Evolutionary conservation across 2,888 invertebrate genomes (phyloP).

Genomic region (Zaprionus obscuricornis): DNA sequence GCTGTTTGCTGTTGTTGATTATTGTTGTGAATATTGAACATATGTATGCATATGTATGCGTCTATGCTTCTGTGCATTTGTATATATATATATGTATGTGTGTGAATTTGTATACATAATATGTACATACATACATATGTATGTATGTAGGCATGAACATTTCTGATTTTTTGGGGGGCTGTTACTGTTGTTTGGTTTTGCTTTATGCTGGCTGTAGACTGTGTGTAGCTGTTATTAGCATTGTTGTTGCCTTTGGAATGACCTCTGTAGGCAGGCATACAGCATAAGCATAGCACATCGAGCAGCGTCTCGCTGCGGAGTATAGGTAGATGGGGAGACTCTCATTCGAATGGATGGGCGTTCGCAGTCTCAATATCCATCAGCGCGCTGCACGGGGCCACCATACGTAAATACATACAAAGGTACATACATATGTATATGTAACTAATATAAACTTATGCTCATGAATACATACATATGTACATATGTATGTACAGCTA

Average conservation of each 20-base stretch:
- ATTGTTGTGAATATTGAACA: conserved; percentile 33
- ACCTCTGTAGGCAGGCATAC: conserved; percentile 81
- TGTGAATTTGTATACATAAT: background rate
- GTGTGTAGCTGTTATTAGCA: conserved; percentile 53
- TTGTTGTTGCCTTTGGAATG: conserved; percentile 81
- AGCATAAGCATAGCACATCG: conserved; percentile 49
- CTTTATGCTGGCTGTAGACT: conserved; percentile 56
- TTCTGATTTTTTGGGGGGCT: conserved; percentile 34
- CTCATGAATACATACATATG: background rate
- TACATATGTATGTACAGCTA: background rate
- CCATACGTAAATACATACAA: conserved; percentile 3
- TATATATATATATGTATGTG: conserved; percentile 7
- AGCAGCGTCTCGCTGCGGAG: background rate
- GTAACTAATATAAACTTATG: background rate
- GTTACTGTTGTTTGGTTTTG: conserved; percentile 36
- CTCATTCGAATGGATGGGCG: conserved; percentile 38
- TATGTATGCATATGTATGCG: conserved; percentile 14
- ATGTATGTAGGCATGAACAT: background rate
- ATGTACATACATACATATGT: background rate
- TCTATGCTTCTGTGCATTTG: background rate
- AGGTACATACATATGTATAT: conserved; percentile 5
- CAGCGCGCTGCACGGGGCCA: conserved; percentile 36
- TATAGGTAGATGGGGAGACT: conserved; percentile 5
- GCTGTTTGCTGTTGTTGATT: conserved; percentile 29
- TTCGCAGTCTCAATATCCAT: conserved; percentile 52